Conservation (phyloP, 1,140 invertebrate species). For the Goniozus legneri region DNA sequence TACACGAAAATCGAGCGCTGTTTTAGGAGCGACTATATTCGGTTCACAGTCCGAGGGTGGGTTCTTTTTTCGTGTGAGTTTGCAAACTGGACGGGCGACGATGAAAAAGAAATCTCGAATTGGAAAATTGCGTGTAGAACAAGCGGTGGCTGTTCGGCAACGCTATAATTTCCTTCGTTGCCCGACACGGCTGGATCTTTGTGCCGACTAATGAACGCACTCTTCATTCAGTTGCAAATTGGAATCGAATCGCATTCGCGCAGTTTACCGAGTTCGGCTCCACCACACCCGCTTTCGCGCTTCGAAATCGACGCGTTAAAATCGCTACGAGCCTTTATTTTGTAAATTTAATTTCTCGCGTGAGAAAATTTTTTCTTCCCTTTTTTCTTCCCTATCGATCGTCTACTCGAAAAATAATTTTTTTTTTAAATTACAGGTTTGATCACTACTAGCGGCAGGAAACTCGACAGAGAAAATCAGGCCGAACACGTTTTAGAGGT, state of each 20-base stretch:
- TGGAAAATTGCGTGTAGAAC: conserved; percentile 13
- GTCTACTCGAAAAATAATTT: neutral
- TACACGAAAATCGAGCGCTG: too few species aligned
- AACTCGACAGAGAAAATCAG: conserved; percentile 81
- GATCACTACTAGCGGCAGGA: conserved; percentile 76
- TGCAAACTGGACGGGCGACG: conserved; percentile 1
- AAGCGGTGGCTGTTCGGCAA: neutral
- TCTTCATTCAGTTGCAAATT: conserved; percentile 14
- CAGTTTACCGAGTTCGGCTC: neutral
- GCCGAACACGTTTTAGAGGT: conserved; percentile 83
- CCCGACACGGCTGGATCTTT: conserved; percentile 16
- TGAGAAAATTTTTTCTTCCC: too few species aligned
- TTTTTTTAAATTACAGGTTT: conserved; percentile 58
- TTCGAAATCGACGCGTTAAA: too few species aligned
- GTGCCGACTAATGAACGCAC: conserved; percentile 18
- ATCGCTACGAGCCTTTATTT: too few species aligned
- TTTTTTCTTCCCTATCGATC: neutral
- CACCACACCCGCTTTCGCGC: neutral
- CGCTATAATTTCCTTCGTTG: conserved; percentile 14
- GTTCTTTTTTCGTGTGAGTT: conserved; percentile 13
- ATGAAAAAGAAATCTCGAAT: conserved; percentile 19
- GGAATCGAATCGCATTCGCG: neutral
- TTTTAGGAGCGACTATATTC: too few species aligned
- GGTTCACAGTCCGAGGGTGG: too few species aligned
- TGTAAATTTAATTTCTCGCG: too few species aligned